These are phyloP conservation scores for Calameuta idolon DNA, from an alignment of 2,888 invertebrate species.

Conservation along the genomic window DNA sequence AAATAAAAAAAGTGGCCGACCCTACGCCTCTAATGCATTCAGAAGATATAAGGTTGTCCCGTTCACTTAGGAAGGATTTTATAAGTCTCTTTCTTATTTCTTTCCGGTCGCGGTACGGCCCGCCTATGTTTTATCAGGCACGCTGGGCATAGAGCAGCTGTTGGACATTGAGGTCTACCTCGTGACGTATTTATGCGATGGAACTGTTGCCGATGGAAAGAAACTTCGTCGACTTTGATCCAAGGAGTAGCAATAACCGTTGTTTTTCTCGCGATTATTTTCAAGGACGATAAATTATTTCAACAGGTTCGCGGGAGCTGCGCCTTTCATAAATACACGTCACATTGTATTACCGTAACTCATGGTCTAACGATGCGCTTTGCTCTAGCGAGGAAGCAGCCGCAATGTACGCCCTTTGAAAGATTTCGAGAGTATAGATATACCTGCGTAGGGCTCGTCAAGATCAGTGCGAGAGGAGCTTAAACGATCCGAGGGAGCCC, in stretches of 20 bases:
- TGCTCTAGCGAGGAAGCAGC: not conserved
- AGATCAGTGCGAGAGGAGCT: slow-evolving; percentile 22
- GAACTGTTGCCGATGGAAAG: slow-evolving; percentile 11
- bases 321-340: slow-evolving; percentile 29
- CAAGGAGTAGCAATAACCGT: not conserved
- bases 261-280: slow-evolving; percentile 14
- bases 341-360: slow-evolving; percentile 46
- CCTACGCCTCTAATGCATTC: not conserved
- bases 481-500: slow-evolving; percentile 24
- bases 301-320: not conserved
- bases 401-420: not conserved
- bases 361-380: slow-evolving; percentile 11
- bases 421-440: not conserved
- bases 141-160: slow-evolving; percentile 28
- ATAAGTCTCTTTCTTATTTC: not conserved
- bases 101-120: not conserved
- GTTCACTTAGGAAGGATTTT: not conserved
- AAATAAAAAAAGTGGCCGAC: not conserved
- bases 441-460: not conserved
- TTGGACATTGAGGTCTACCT: slow-evolving; percentile 35
- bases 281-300: slow-evolving; percentile 19
- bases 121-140: slow-evolving; percentile 28
- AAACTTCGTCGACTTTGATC: slow-evolving; percentile 9
- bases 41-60: not conserved
- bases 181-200: slow-evolving; percentile 32